Evolutionary conservation across 2,888 invertebrate genomes (phyloP).

Genomic region (Nineta flava): DNA sequence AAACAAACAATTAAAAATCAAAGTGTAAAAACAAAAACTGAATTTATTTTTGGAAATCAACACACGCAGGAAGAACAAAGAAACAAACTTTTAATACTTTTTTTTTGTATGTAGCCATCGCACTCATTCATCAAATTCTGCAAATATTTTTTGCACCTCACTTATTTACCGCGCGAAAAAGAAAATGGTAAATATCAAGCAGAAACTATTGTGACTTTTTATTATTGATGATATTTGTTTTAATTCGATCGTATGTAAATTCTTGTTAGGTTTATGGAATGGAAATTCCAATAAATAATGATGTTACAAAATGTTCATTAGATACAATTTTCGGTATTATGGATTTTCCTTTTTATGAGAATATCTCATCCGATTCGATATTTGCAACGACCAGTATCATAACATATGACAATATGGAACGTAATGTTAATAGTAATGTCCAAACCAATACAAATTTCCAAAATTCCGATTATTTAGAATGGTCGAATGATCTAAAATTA

Average conservation of each 20-base stretch:
- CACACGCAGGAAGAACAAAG: background rate
- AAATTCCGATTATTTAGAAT: conserved; percentile 24
- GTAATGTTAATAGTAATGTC: background rate
- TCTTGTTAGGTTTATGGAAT: conserved; percentile 2
- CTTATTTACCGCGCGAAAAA: too few species aligned
- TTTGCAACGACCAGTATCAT: too few species aligned
- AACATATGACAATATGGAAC: background rate
- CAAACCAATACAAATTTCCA: background rate
- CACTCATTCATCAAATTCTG: too few species aligned
- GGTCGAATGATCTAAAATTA: conserved; percentile 24
- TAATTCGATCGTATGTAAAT: too few species aligned
- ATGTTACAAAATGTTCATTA: background rate
- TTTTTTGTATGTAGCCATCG: background rate
- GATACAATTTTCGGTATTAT: conserved; percentile 19
- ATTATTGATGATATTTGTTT: too few species aligned
- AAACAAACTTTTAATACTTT: background rate
- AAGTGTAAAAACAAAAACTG: too few species aligned
- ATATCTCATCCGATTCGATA: conserved; percentile 1
- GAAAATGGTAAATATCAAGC: too few species aligned
- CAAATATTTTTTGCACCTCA: too few species aligned
- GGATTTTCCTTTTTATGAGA: conserved; percentile 27
- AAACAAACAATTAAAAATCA: too few species aligned
- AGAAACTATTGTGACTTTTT: too few species aligned
- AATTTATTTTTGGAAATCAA: background rate
- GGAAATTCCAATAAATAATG: conserved; percentile 1